phyloP scores from a whole-genome alignment of 1,140 invertebrate genomes.

The Archivesica marissinica region DNA sequence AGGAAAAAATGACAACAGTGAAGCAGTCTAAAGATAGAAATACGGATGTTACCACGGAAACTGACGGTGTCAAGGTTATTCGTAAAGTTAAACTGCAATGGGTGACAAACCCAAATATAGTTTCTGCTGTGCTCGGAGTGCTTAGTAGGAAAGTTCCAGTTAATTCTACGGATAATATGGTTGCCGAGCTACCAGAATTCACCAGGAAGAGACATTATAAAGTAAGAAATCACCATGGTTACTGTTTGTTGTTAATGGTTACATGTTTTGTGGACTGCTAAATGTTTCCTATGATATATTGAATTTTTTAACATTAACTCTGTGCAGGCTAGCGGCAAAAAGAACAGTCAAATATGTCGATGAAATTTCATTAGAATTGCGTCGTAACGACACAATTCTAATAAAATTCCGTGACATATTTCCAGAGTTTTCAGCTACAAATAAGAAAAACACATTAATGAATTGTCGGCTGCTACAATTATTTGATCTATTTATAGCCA shows the following conservation, averaged over 20 bases:
- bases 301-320: neutral
- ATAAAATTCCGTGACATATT: too few species aligned
- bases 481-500: too few species aligned
- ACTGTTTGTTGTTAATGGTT: neutral
- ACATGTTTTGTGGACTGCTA: neutral
- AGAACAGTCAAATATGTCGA: too few species aligned
- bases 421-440: too few species aligned
- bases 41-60: neutral
- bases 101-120: constrained; percentile 33
- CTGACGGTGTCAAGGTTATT: constrained; percentile 14
- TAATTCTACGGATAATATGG: neutral
- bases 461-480: too few species aligned
- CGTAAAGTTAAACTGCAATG: constrained; percentile 31
- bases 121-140: constrained; percentile 22
- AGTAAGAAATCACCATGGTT: constrained; percentile 9
- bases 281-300: neutral
- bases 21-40: constrained; percentile 35
- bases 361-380: too few species aligned
- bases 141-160: constrained; percentile 2
- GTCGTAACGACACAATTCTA: too few species aligned
- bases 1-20: constrained; percentile 6
- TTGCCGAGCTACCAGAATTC: neutral
- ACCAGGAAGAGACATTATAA: neutral
- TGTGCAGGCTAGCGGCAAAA: too few species aligned
- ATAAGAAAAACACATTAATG: too few species aligned